phyloP scores from a whole-genome alignment of 2,797 vertebrate species.

The Cossypha niveicapilla region DNA sequence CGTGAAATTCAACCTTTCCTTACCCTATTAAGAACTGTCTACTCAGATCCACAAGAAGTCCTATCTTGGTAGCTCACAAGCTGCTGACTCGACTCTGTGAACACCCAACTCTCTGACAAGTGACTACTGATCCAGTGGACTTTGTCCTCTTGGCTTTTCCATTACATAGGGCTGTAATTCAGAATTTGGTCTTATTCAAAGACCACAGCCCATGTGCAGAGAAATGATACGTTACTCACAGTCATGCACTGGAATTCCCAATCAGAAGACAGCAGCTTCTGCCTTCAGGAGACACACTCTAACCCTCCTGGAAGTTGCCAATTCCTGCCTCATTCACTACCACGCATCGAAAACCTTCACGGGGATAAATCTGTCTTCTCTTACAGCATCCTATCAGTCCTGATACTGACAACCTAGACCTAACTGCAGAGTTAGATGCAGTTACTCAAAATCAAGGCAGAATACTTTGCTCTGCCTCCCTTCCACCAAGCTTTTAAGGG shows the following conservation, averaged over 20 bases:
- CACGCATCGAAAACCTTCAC: neutral
- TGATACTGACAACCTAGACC: neutral
- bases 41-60: neutral
- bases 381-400: neutral
- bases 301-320: neutral
- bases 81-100: neutral
- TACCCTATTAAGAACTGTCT: neutral
- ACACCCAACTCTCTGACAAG: neutral
- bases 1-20: neutral
- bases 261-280: neutral
- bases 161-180: neutral
- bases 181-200: neutral
- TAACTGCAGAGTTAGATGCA: neutral
- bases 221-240: neutral
- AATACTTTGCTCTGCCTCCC: neutral
- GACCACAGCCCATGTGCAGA: neutral
- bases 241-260: neutral
- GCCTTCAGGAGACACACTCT: neutral
- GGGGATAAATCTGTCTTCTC: neutral
- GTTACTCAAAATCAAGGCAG: neutral
- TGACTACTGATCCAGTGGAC: neutral
- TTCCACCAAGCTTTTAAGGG: neutral
- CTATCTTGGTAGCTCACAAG: neutral
- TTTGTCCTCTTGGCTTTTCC: neutral
- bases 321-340: neutral